Percentiles rank a stretch among this genome's conserved stretches.
These are phyloP conservation scores for Microctonus aethiopoides DNA, from an alignment of 2,888 invertebrate genomes.

Conservation along the genomic window DNA sequence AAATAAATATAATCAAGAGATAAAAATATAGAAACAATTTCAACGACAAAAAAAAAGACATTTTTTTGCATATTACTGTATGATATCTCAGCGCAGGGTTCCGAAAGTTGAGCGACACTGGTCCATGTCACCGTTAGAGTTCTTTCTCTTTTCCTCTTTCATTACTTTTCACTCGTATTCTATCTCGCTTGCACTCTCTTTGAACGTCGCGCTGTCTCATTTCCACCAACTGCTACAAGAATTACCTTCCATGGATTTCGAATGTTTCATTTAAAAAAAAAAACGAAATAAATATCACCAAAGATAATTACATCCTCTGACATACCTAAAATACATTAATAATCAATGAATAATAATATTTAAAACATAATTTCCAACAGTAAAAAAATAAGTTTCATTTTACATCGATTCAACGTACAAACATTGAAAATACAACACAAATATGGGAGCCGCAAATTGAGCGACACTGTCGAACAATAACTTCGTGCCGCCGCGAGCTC, in stretches of 20 bases:
- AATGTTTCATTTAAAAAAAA: conserved; percentile 18
- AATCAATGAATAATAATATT: no score
- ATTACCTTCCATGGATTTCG: conserved; percentile 16
- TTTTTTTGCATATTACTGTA: conserved; percentile 23
- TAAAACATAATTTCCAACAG: no score
- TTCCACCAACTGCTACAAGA: conserved; percentile 21
- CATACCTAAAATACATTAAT: no score
- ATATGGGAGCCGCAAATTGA: conserved; percentile 43
- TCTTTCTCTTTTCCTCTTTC: conserved; percentile 44
- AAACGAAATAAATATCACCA: no score
- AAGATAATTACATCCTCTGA: no score
- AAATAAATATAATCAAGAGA: not conserved
- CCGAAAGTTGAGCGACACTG: conserved; percentile 57
- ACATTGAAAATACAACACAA: not conserved
- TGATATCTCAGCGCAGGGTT: conserved; percentile 23
- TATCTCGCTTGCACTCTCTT: conserved; percentile 20
- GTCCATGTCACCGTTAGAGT: conserved; percentile 59
- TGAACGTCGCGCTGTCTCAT: not conserved
- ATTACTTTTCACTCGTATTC: conserved; percentile 3
- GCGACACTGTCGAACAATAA: conserved; percentile 64
- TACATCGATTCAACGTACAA: no score
- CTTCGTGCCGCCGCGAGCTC: conserved; percentile 64
- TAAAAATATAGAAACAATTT: not conserved
- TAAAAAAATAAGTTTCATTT: no score
- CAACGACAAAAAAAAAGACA: conserved; percentile 7